Evolutionary conservation across 2,888 invertebrate species (phyloP).

Genomic region (Lasioglossum zephyrum): DNA sequence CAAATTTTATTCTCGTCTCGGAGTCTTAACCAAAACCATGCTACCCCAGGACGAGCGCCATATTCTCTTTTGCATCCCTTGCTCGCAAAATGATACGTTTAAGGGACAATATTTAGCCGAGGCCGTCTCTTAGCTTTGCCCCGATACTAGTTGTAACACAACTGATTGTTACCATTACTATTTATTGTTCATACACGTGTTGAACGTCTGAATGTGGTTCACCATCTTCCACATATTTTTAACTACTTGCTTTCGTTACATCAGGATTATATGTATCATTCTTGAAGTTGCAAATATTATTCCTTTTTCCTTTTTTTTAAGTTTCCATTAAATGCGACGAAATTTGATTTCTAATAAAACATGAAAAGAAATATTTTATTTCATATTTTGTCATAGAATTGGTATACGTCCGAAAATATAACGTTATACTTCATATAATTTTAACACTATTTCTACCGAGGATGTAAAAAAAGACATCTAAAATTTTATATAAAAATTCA

Average conservation of each 20-base stretch:
- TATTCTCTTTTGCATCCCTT: background rate
- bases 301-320: too few species aligned
- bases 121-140: background rate
- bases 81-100: background rate
- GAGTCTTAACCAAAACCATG: background rate
- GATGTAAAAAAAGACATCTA: background rate
- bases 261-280: too few species aligned
- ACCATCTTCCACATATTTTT: too few species aligned
- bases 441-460: too few species aligned
- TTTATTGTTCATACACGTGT: background rate
- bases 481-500: background rate
- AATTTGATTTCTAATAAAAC: background rate
- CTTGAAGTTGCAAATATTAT: too few species aligned
- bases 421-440: background rate
- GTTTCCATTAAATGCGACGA: too few species aligned
- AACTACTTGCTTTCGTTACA: too few species aligned
- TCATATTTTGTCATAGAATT: background rate
- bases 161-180: background rate
- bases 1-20: conserved; percentile 26
- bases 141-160: background rate
- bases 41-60: background rate
- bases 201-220: too few species aligned
- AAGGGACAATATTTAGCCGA: background rate
- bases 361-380: background rate
- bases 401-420: background rate